Evolutionary conservation across 2,888 invertebrate genomes (phyloP).

Genomic region (Philhelius pedissequus): DNA sequence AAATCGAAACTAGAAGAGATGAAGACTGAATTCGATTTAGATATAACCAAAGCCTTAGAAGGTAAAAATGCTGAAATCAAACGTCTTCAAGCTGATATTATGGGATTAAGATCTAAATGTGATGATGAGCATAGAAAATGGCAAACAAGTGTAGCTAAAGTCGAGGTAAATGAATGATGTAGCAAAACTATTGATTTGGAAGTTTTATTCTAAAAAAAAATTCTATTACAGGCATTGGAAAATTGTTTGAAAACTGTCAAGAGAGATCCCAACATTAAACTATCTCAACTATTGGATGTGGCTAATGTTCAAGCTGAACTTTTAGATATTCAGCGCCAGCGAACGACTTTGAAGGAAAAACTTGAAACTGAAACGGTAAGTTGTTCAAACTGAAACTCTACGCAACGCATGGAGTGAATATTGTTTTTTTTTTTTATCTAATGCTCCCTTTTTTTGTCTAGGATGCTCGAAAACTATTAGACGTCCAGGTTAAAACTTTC

Average conservation of each 20-base stretch:
- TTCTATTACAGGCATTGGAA: slow-evolving; percentile 76
- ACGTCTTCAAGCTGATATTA: slow-evolving; percentile 74
- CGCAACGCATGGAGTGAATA: not conserved
- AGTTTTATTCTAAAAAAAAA: not conserved
- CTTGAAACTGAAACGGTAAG: slow-evolving; percentile 78
- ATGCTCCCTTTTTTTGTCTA: no score
- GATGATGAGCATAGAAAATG: slow-evolving; percentile 75
- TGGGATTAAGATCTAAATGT: slow-evolving; percentile 72
- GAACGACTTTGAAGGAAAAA: slow-evolving; percentile 78
- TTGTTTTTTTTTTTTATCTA: not conserved
- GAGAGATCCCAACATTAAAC: slow-evolving; percentile 78
- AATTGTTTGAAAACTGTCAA: slow-evolving; percentile 79
- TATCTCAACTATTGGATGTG: slow-evolving; percentile 81
- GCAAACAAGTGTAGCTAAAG: slow-evolving; percentile 76
- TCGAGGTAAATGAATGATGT: slow-evolving; percentile 72
- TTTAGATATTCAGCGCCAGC: slow-evolving; percentile 81
- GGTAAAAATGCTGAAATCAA: slow-evolving; percentile 76
- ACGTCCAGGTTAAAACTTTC: slow-evolving; percentile 77
- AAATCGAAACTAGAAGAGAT: slow-evolving; percentile 75
- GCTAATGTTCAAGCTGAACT: slow-evolving; percentile 82
- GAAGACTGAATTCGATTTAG: slow-evolving; percentile 76
- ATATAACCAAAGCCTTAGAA: slow-evolving; percentile 74
- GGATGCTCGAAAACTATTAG: slow-evolving; percentile 79
- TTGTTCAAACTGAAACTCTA: not conserved
- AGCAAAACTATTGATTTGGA: not conserved